A percentile compares a stretch with the other conserved stretches of the same genome.
Conservation (phyloP, 2,113 vertebrate species). For the Laterallus jamaicensis region DNA sequence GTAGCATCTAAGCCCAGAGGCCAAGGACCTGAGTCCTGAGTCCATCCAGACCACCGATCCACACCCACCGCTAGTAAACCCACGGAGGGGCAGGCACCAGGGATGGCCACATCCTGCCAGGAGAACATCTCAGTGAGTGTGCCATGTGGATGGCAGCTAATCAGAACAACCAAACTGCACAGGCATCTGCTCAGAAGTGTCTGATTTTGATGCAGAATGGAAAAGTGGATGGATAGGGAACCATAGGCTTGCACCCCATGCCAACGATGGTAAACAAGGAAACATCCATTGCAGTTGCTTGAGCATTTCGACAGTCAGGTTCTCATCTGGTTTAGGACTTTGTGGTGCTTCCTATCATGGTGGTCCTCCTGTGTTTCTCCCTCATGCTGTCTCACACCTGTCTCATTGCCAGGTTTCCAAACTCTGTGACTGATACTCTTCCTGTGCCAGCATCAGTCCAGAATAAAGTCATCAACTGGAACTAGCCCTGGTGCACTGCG, state of each 20-base stretch:
- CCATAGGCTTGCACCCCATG: neutral
- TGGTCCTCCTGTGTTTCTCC: neutral
- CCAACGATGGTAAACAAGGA: neutral
- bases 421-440: neutral
- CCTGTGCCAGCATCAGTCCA: rapidly evolving
- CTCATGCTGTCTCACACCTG: neutral
- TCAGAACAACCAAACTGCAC: neutral
- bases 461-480: neutral
- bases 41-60: rapidly evolving
- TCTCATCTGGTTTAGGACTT: neutral
- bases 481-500: rapidly evolving
- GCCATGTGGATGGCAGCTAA: neutral
- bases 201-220: neutral
- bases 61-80: neutral
- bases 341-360: neutral
- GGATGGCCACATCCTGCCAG: neutral
- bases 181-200: neutral
- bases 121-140: rapidly evolving
- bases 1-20: neutral
- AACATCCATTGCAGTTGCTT: neutral
- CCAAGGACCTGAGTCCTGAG: neutral
- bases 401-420: neutral
- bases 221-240: neutral
- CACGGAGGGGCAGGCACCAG: rapidly evolving
- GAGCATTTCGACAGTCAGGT: neutral